Evolutionary conservation across 2,113 vertebrate genomes (phyloP).

Genomic region (Chaetops frenatus): DNA sequence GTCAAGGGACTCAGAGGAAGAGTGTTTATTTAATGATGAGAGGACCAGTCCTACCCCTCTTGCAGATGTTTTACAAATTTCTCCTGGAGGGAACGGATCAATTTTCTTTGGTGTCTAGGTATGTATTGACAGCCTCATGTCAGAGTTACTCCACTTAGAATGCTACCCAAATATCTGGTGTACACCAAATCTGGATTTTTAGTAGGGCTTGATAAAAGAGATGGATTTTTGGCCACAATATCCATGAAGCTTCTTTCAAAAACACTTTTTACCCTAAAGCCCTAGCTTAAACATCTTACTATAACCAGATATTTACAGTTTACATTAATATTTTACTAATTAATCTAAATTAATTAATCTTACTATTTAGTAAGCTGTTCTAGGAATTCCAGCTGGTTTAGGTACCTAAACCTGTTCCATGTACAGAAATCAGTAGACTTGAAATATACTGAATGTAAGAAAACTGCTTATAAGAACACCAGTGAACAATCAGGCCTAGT

Average conservation of each 20-base stretch:
- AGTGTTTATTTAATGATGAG: background rate
- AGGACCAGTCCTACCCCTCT: too few species aligned
- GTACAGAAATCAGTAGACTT: background rate
- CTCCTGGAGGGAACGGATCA: background rate
- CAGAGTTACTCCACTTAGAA: background rate
- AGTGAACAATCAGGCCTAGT: background rate
- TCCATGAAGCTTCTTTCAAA: background rate
- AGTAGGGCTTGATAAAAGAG: background rate
- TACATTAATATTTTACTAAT: background rate
- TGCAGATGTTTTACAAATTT: background rate
- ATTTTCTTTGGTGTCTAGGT: background rate
- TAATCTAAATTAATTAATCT: background rate
- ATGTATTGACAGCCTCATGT: background rate
- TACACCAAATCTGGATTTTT: background rate
- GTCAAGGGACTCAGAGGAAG: background rate
- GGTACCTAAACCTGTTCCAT: background rate
- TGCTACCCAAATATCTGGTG: fast-evolving
- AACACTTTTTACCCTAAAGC: background rate
- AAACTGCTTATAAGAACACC: background rate
- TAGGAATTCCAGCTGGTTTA: background rate
- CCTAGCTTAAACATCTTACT: background rate
- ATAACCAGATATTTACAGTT: background rate
- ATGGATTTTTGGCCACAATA: background rate
- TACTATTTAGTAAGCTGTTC: background rate
- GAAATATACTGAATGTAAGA: background rate